Evolutionary conservation across 2,113 vertebrate genomes (phyloP), one percentile per base, ranked within the genome.

Genomic region (Apistogramma diplotaenia): DNA sequence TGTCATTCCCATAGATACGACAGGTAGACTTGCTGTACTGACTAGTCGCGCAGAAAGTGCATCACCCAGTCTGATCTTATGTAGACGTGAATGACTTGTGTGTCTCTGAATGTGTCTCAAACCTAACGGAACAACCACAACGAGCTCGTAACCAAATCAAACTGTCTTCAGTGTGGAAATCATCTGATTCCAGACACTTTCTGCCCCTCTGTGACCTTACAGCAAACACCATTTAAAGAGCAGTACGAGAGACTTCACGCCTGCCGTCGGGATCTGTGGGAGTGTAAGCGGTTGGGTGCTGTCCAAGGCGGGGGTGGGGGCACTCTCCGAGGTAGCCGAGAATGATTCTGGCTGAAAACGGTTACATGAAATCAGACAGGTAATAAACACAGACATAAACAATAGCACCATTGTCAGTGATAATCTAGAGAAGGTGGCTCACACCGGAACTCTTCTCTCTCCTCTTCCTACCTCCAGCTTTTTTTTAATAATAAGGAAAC

Each of bases 391-490:
- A 76, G 43, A 95, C 81, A 86, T 76, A 62, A 98, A 85, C 58
- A 87, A 87, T 96, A 99, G 97, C 97, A 97, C 96, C 96, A 90
- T 84, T 89, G 89, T 94, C 93, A 91, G 92, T 92, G 89, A 93
- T 89, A 89, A 91, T 85, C 78, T 46, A 49, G 88, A 87, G 81
- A 77, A 81, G 83, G 81, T 88, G 8, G 15, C 21, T 67, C 67
- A 70, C 84, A 78, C 46, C 21, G 54, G n/a, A 18, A 62, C 65
- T 55, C 84, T 87, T 71, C 86, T 83, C 82, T 78, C 56, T 62
- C 56, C 61, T 13, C 78, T 62, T 78, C 58, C 72, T 78, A 60
- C 37, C 83, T 87, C 84, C 65, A 35, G 33, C 70, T 81, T 67
- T n/a, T 61, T 81, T 23, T 31, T 51, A 76, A 57, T 76, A 40